phyloP scores from a whole-genome alignment of 2,888 invertebrate genomes.

The Julus scanicus region DNA sequence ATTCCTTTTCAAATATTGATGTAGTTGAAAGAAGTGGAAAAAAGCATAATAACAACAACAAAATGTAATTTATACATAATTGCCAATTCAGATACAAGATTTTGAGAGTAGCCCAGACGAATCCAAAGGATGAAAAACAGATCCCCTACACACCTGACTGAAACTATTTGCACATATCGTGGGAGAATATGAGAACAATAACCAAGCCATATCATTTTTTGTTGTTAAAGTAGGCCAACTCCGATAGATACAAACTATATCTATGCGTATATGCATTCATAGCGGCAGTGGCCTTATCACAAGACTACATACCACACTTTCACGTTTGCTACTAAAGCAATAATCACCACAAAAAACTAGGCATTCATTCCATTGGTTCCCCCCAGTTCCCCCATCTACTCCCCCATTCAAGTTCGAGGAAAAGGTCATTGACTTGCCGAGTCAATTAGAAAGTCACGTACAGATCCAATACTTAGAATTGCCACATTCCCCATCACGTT shows the following conservation, averaged over 20 bases:
- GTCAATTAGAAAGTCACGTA: conserved; percentile 42
- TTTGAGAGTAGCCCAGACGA: neutral
- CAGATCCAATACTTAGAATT: conserved; percentile 31
- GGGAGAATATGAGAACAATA: conserved; percentile 37
- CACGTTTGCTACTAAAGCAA: conserved; percentile 21
- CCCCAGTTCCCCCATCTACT: neutral
- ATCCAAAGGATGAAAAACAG: neutral
- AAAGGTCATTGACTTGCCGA: conserved; percentile 31
- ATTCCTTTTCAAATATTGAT: too few relatives aligned
- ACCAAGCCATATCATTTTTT: neutral
- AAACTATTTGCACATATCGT: neutral
- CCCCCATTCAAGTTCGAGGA: neutral
- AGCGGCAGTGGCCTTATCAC: conserved; percentile 28
- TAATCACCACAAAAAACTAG: neutral
- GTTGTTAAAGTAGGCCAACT: neutral
- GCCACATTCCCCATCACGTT: conserved; percentile 39
- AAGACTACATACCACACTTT: conserved; percentile 13
- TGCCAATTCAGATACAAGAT: too few relatives aligned
- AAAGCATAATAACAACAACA: too few relatives aligned
- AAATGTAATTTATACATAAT: too few relatives aligned
- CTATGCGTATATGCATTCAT: neutral
- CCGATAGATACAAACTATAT: neutral
- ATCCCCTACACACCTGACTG: neutral
- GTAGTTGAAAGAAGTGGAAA: too few relatives aligned
- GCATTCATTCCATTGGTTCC: conserved; percentile 22